Evolutionary conservation across 37 sponge, comb jelly and placozoan species (phyloP).

Genomic region (Spongia lamella): DNA sequence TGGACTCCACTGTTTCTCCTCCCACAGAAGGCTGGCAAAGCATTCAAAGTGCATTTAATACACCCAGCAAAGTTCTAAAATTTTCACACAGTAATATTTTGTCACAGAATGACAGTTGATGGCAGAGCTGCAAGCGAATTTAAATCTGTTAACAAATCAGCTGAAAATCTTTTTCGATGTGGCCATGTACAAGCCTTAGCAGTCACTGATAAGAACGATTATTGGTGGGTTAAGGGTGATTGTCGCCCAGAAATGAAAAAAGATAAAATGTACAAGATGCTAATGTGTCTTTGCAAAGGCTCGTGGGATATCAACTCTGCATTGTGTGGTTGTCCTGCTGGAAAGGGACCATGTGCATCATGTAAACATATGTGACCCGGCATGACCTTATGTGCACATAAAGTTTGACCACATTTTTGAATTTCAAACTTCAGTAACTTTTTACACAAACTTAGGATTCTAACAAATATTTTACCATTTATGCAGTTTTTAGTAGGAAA

Average conservation of each 20-base stretch:
- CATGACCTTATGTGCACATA: too few species aligned
- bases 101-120: slow-evolving; percentile 21
- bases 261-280: slow-evolving; percentile 26
- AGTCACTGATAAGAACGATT: too few species aligned
- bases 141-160: not conserved
- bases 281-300: not conserved
- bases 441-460: too few species aligned
- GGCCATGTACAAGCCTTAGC: too few species aligned
- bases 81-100: slow-evolving; percentile 16
- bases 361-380: too few species aligned
- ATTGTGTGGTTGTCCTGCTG: slow-evolving; percentile 59
- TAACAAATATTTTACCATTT: too few species aligned
- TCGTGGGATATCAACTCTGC: slow-evolving; percentile 24
- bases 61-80: not conserved
- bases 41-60: slow-evolving; percentile 4
- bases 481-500: too few species aligned
- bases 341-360: slow-evolving; percentile 32
- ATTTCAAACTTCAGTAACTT: too few species aligned
- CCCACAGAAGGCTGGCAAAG: not conserved
- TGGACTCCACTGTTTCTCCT: too few species aligned
- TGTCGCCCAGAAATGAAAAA: slow-evolving; percentile 47
- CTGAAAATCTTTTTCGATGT: too few species aligned
- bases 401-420: too few species aligned
- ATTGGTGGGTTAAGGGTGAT: slow-evolving; percentile 8
- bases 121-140: slow-evolving; percentile 5